Evolutionary conservation across 2,888 invertebrate genomes (phyloP).

Genomic region (Xestia sexstrigata): DNA sequence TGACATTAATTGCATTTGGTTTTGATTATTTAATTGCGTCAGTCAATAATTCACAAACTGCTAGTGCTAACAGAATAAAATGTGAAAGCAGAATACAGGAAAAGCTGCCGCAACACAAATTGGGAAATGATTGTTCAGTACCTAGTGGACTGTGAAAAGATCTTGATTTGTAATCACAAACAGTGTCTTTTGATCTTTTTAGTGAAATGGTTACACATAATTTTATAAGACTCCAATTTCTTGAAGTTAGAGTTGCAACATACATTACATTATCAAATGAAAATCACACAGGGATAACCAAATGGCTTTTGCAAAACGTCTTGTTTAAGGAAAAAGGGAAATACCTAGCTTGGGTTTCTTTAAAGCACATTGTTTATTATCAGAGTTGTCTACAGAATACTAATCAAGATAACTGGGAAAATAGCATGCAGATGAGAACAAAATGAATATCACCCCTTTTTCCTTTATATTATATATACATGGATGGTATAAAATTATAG

Average conservation of each 20-base stretch:
- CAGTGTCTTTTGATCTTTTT: neutral
- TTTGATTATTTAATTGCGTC: too few species aligned
- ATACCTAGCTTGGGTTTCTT: neutral
- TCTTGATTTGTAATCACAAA: neutral
- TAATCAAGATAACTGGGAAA: constrained; percentile 32
- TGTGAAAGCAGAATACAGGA: neutral
- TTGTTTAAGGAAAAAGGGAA: constrained; percentile 15
- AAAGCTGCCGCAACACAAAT: constrained; percentile 1
- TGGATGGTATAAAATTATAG: neutral
- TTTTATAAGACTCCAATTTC: neutral
- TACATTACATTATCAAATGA: neutral
- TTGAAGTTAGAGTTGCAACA: neutral
- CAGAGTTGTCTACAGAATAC: constrained; percentile 29
- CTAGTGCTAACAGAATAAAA: neutral
- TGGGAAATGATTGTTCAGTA: neutral
- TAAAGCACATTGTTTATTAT: neutral
- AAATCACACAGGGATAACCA: constrained; percentile 3
- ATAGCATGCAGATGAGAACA: constrained; percentile 4
- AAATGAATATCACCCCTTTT: neutral
- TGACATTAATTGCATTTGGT: neutral
- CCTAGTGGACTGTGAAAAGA: constrained; percentile 12
- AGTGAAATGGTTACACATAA: constrained; percentile 1
- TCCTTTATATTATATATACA: neutral
- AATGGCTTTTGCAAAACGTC: neutral
- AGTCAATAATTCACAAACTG: neutral